A percentile compares a stretch with the other conserved stretches of the same genome.
Evolutionary conservation across 92 coral and sea anemone species (phyloP).

Genomic region (Epizoanthus fatuus): DNA sequence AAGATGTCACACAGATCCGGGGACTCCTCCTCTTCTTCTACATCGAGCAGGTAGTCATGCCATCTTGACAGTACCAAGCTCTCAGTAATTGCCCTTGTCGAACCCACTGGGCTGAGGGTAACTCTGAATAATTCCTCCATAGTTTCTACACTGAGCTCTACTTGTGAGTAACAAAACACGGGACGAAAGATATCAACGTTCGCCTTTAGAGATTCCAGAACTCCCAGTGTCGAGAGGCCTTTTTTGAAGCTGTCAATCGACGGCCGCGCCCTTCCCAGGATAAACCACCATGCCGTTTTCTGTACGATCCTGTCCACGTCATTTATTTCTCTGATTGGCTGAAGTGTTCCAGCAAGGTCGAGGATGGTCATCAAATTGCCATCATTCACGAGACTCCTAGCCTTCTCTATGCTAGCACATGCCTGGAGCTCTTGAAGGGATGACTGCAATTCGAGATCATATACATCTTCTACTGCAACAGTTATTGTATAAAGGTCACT

Average conservation of each 20-base stretch:
- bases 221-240: slow-evolving; percentile 44
- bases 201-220: slow-evolving; percentile 27
- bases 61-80: slow-evolving; percentile 81
- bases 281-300: slow-evolving; percentile 27
- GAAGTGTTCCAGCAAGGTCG: slow-evolving; percentile 53
- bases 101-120: slow-evolving; percentile 67
- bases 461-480: slow-evolving; percentile 34
- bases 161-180: slow-evolving; percentile 19
- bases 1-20: slow-evolving; percentile 21
- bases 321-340: background rate
- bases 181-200: slow-evolving; percentile 11
- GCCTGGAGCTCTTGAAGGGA: slow-evolving; percentile 16
- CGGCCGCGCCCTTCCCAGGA: slow-evolving; percentile 23
- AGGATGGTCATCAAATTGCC: slow-evolving; percentile 22
- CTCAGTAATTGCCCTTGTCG: slow-evolving; percentile 65
- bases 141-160: slow-evolving; percentile 61
- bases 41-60: slow-evolving; percentile 80
- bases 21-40: slow-evolving; percentile 75
- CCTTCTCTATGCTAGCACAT: slow-evolving; percentile 19
- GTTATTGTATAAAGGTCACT: slow-evolving; percentile 4
- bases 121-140: slow-evolving; percentile 61
- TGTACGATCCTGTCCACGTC: slow-evolving; percentile 6
- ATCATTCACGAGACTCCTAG: slow-evolving; percentile 28
- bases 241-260: slow-evolving; percentile 34
- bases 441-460: slow-evolving; percentile 26